Base-by-base conservation (phyloP, 2,113 vertebrate genomes). In the Diphyllodes magnificus region DNA sequence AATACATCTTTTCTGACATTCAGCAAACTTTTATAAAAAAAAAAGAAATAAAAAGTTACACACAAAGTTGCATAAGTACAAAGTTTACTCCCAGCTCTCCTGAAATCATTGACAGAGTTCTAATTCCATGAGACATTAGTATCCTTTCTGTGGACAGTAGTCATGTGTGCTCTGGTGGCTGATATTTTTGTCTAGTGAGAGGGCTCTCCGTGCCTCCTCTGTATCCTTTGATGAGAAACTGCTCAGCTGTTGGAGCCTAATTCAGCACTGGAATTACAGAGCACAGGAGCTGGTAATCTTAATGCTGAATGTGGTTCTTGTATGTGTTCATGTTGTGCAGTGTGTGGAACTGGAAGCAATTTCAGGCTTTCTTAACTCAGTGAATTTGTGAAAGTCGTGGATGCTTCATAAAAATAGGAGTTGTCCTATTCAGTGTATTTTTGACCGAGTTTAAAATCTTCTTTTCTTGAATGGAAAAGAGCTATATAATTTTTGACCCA, bases 361-460 rank as follows among this genome's bases (percentile, higher is more conserved):
- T 88, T 82, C 90, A 92, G 88, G 79, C 84, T 96, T 98, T 92
- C 84, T 56, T 86, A 79, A 89, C 90, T 96, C 88, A 53, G 78
- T 95, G 68, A 80, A 96, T 92, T 95, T 75, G 93, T 93, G 89
- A 59, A 89, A 96, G 86, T 92, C 66, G 33, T 77, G 51, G 90
- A 92, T 95, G 88, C 93, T 90, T 97, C 96, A 95, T 97, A 88
- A 96, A 97, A 97, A 60, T n/a, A 69, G 94, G 94, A 92, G 59
- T 76, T 82, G 59, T 90, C 86, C 77, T 92, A 91, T 83, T 68
- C 85, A 79, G 45, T 93, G 61, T 86, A 70, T 77, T 93, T 91
- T 96, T 86, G 73, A 91, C 68, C 72, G 66, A 75, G 45, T 92
- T 89, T 57, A 63, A 61, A 91, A 90, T 70, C 31, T 82, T 86